Evolutionary conservation across 2,888 invertebrate species (phyloP).

Genomic region (Drosophila neutralis): DNA sequence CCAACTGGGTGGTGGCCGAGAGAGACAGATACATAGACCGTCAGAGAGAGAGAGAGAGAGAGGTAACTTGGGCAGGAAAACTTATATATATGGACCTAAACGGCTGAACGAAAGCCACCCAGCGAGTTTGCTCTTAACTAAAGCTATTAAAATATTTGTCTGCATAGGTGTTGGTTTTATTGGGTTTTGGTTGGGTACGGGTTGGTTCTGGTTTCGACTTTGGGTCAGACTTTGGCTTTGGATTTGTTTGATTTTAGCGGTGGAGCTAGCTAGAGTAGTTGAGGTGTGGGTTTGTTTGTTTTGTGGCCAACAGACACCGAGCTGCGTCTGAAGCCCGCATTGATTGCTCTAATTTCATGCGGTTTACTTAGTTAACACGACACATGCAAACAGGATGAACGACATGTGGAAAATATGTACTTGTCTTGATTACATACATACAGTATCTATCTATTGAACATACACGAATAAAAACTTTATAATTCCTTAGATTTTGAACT

Average conservation of each 20-base stretch:
- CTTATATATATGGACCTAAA: not conserved
- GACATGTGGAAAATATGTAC: not conserved
- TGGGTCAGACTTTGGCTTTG: conserved; percentile 47
- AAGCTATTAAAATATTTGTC: conserved; percentile 55
- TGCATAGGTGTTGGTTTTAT: conserved; percentile 45
- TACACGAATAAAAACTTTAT: not conserved
- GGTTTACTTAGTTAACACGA: conserved; percentile 30
- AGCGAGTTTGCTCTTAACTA: conserved; percentile 19
- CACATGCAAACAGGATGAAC: conserved; percentile 3
- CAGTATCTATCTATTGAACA: not conserved
- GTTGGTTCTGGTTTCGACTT: conserved; percentile 20
- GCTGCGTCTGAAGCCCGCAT: conserved; percentile 12
- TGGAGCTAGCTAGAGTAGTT: not conserved
- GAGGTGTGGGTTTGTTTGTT: not conserved
- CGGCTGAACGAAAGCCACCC: not conserved
- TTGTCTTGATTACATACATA: not conserved
- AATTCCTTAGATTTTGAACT: not conserved
- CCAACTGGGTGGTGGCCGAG: not conserved
- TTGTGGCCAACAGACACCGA: conserved; percentile 1
- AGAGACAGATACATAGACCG: not conserved
- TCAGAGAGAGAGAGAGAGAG: not conserved
- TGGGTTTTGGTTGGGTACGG: conserved; percentile 28
- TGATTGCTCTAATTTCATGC: conserved; percentile 51
- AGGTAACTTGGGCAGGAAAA: conserved; percentile 2
- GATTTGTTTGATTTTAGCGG: conserved; percentile 6